Percentiles rank a stretch among this genome's conserved stretches.
Evolutionary conservation across 1,140 invertebrate species (phyloP).

Genomic region (Calephelis virginiensis): DNA sequence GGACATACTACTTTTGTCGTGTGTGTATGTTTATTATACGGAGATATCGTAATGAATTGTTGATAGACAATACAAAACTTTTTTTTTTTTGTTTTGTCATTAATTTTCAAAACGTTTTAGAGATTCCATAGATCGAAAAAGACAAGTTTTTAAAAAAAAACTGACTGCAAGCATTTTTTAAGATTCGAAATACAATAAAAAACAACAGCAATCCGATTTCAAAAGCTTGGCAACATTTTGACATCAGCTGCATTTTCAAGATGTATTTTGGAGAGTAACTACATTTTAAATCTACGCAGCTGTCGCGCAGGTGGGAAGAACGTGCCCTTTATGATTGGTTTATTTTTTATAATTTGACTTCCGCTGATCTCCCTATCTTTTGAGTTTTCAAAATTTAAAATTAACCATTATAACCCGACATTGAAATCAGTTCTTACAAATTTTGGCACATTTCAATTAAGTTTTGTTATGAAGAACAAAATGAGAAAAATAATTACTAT

Average conservation of each 20-base stretch:
- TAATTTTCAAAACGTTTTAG: too few relatives aligned
- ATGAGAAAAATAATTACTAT: background rate
- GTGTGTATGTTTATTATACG: too few relatives aligned
- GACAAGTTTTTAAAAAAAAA: too few relatives aligned
- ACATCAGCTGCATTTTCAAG: slow-evolving; percentile 20
- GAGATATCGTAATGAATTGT: too few relatives aligned
- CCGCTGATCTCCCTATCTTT: slow-evolving; percentile 22
- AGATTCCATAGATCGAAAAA: too few relatives aligned
- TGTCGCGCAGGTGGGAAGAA: slow-evolving; percentile 62
- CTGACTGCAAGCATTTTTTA: too few relatives aligned
- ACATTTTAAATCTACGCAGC: slow-evolving; percentile 59
- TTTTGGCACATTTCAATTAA: background rate
- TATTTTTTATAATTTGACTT: slow-evolving; percentile 38
- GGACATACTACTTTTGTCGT: too few relatives aligned
- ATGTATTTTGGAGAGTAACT: slow-evolving; percentile 37
- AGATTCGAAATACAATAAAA: background rate
- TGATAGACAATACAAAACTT: too few relatives aligned
- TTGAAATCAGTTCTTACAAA: background rate
- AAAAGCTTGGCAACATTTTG: background rate
- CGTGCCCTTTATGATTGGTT: slow-evolving; percentile 58
- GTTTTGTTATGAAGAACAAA: background rate
- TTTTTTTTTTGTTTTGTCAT: too few relatives aligned
- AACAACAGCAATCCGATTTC: background rate
- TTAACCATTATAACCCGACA: background rate
- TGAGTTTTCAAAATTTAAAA: background rate